Conservation (phyloP, 2,113 vertebrate species). For the Anas platyrhynchos region DNA sequence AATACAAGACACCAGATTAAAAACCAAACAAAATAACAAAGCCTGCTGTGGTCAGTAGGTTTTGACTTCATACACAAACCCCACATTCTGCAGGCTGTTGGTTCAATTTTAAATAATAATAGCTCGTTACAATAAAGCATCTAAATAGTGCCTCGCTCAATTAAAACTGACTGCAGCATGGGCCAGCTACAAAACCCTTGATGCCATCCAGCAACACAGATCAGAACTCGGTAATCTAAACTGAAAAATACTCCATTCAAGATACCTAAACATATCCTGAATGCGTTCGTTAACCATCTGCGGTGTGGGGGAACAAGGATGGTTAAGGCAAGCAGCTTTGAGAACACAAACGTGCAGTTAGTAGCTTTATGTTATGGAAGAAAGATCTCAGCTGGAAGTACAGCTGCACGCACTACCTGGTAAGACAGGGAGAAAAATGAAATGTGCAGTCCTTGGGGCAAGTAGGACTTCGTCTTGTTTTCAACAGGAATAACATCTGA, state of each 20-base stretch:
- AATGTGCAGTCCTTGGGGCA: background rate
- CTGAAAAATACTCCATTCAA: background rate
- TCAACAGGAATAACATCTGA: background rate
- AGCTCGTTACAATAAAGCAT: background rate
- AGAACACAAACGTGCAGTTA: background rate
- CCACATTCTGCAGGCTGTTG: background rate
- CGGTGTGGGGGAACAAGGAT: background rate
- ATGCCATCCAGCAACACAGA: background rate
- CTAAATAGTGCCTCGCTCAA: background rate
- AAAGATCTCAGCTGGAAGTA: background rate
- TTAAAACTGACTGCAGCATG: fast-evolving
- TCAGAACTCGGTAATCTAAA: background rate
- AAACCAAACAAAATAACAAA: background rate
- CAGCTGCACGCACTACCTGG: background rate
- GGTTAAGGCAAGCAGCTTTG: background rate
- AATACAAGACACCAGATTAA: background rate
- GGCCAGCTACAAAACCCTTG: background rate
- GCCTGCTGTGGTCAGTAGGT: background rate
- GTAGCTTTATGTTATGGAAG: background rate
- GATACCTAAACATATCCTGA: background rate
- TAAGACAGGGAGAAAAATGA: background rate
- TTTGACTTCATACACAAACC: background rate
- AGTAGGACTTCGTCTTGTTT: background rate
- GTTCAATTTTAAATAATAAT: background rate
- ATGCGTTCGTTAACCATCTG: background rate